phyloP scores from a whole-genome alignment of 2,888 invertebrate species.

The Sinotaia quadrata region DNA sequence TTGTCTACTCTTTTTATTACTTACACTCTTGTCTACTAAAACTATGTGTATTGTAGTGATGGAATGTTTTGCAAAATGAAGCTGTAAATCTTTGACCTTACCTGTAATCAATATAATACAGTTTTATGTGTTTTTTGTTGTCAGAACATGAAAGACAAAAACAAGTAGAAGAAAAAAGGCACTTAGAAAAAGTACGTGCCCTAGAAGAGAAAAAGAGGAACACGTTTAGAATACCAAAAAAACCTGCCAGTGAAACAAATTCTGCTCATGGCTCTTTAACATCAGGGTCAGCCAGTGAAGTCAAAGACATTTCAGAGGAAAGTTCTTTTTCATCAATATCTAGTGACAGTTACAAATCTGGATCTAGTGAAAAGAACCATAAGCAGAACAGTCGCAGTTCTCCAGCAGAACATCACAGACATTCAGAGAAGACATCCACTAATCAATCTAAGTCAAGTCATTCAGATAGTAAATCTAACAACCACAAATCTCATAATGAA shows the following conservation, averaged over 20 bases:
- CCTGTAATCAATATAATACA: no score
- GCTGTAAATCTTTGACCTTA: no score
- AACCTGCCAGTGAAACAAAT: neutral
- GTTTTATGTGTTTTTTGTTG: neutral
- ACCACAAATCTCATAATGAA: neutral
- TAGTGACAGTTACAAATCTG: no score
- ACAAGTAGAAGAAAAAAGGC: slow-evolving; percentile 15
- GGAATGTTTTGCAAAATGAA: no score
- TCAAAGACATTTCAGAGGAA: neutral
- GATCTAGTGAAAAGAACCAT: neutral
- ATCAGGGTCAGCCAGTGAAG: neutral
- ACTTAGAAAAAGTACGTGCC: slow-evolving; percentile 13
- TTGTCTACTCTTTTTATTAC: no score
- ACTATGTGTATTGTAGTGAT: no score
- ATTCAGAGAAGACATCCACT: slow-evolving; percentile 3
- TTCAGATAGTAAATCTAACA: neutral
- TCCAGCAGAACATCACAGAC: neutral
- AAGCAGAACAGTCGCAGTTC: slow-evolving; percentile 1
- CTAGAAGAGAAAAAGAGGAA: slow-evolving; percentile 29
- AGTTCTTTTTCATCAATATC: neutral
- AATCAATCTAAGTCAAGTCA: no score
- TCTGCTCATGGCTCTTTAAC: neutral
- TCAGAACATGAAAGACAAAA: slow-evolving; percentile 19
- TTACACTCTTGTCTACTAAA: no score
- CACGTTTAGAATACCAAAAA: slow-evolving; percentile 34